A percentile compares a stretch with the other conserved stretches of the same genome.
Conservation (phyloP, 2,797 vertebrate species). For the Prionace glauca region DNA sequence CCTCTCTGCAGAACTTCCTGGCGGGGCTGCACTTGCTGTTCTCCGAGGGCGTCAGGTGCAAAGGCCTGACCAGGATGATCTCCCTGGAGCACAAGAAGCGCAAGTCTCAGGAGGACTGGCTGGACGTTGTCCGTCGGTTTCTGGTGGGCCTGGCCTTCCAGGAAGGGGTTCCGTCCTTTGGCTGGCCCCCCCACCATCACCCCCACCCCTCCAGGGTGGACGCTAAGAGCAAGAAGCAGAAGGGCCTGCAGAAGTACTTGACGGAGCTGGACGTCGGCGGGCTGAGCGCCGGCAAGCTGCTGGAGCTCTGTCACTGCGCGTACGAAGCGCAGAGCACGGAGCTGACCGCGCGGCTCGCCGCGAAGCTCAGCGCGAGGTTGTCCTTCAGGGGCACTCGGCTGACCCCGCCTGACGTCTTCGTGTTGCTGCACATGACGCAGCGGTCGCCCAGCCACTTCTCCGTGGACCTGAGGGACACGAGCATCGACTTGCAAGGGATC, state of each 20-base stretch:
- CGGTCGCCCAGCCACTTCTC: constrained; percentile 56
- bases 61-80: constrained; percentile 60
- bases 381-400: constrained; percentile 68
- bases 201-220: constrained; percentile 41
- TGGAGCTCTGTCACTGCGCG: constrained; percentile 73
- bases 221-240: constrained; percentile 55
- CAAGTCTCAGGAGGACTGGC: constrained; percentile 65
- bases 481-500: constrained; percentile 66
- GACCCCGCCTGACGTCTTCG: constrained; percentile 61
- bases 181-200: no score
- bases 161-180: constrained; percentile 42
- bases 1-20: constrained; percentile 73
- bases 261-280: constrained; percentile 54
- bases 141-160: constrained; percentile 69
- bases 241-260: constrained; percentile 59
- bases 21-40: constrained; percentile 65
- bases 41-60: constrained; percentile 58
- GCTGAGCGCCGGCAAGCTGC: constrained; percentile 59
- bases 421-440: constrained; percentile 61
- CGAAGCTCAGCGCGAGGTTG: constrained; percentile 59
- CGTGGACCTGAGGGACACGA: constrained; percentile 70
- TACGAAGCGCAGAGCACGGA: constrained; percentile 59
- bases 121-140: constrained; percentile 68
- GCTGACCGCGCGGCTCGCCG: constrained; percentile 55
- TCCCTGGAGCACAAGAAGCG: constrained; percentile 64